phyloP scores from a whole-genome alignment of 2,113 vertebrate species.

The Malaclemys terrapin region DNA sequence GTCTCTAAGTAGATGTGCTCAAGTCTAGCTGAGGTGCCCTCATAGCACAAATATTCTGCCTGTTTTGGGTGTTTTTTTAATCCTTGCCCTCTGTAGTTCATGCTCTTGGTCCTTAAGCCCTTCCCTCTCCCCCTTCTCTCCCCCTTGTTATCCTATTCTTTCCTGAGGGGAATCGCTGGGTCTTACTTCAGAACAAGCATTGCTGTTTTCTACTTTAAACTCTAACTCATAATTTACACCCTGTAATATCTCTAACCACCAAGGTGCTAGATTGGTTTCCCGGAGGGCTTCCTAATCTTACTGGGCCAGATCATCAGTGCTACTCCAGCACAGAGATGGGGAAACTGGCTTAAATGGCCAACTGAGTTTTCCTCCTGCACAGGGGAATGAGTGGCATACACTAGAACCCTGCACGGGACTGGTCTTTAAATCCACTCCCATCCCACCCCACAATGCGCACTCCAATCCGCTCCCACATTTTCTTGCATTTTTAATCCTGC shows the following conservation, averaged over 20 bases:
- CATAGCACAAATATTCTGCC: neutral
- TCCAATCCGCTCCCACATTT: neutral
- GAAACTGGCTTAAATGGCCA: neutral
- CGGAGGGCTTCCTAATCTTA: neutral
- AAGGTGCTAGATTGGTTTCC: neutral
- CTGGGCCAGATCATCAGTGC: neutral
- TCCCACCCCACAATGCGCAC: neutral
- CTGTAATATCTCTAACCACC: neutral
- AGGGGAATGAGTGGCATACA: neutral
- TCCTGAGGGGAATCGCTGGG: neutral
- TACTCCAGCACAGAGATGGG: neutral
- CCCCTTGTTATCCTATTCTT: too few relatives aligned
- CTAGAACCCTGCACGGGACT: neutral
- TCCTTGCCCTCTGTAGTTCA: neutral
- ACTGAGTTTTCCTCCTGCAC: neutral
- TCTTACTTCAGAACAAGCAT: neutral
- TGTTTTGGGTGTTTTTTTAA: neutral
- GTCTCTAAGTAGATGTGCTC: neutral
- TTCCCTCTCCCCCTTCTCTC: too few relatives aligned
- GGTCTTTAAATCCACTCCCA: neutral
- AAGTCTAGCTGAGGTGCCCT: conserved; percentile 1
- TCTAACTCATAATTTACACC: neutral
- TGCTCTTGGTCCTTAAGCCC: neutral
- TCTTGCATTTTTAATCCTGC: neutral
- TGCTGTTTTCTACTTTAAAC: neutral